Evolutionary conservation across 2,888 invertebrate genomes (phyloP), one percentile per base, ranked within the genome.

Genomic region (Aphodius granarius): DNA sequence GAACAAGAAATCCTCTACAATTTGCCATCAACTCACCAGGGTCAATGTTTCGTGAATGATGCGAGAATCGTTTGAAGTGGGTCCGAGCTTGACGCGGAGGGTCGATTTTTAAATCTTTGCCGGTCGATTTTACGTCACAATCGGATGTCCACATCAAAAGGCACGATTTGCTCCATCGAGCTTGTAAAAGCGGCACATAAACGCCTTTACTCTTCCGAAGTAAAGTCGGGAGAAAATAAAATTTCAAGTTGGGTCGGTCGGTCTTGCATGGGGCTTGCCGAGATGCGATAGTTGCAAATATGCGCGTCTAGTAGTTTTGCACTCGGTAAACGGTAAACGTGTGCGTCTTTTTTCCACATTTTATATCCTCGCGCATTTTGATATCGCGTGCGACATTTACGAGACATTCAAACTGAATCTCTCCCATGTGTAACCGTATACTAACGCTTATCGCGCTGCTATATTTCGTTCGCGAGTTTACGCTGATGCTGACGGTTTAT

Each of bases 71-170:
- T 43, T 43, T 43, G 43, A 43, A 43, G 43, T 2, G 43, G 43
- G 43, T 43, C 43, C 43, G 43, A 43, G 13, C 13, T 43, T 13
- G 43, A 43, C 6, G 43, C 43, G 23, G 23, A 6, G 23, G 68
- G 68, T n/a, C 20, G 68, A 68, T 68, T 68, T 68, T 68, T 22
- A 68, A 68, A 68, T 68, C 68, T 68, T 68, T 22, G 20, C 13
- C 68, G 68, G n/a, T 68, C 20, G 43, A 43, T 43, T 43, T 43
- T 43, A 43, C 43, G 68, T 16, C 19, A 22, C 68, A 68, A 68
- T 68, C 68, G 68, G 68, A 68, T 68, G 68, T 68, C 68, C 68
- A 68, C 68, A 21, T 68, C 68, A 68, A 68, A 68, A 68, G 68
- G 68, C n/a, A 20, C 68, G 68, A 68, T 68, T 68, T 22, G 68